Evolutionary conservation across 1,140 invertebrate species (phyloP).

Genomic region (Papilio polyxenes): DNA sequence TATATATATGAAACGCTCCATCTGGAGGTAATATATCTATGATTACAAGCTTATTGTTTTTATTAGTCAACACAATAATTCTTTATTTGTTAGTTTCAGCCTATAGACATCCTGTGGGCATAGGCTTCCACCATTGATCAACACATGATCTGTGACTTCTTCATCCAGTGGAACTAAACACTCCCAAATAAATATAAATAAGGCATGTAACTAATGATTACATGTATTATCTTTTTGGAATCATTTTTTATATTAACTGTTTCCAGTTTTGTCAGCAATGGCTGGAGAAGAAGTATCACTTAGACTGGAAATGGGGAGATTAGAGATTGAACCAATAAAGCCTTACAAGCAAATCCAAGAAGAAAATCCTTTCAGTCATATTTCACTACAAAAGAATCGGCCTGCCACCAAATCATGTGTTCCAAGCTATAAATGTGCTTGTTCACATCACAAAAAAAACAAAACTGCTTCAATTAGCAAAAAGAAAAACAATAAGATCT

Average conservation of each 20-base stretch:
- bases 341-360: constrained; percentile 52
- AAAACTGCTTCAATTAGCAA: constrained; percentile 63
- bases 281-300: constrained; percentile 77
- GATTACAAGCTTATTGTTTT: not conserved
- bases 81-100: constrained; percentile 4
- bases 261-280: constrained; percentile 54
- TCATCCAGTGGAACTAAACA: not conserved
- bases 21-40: not conserved
- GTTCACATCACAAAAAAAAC: constrained; percentile 56
- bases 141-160: not conserved
- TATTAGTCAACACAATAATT: not conserved
- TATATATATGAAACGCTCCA: too few species aligned
- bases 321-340: constrained; percentile 79
- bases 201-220: not conserved
- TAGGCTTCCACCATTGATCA: not conserved
- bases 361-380: constrained; percentile 64
- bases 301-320: constrained; percentile 74
- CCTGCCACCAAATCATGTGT: constrained; percentile 43
- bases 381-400: constrained; percentile 49
- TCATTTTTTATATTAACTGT: constrained; percentile 5
- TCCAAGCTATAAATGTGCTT: constrained; percentile 60
- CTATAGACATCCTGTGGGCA: not conserved
- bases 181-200: not conserved
- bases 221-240: not conserved
- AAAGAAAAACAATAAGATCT: constrained; percentile 67